A percentile compares a stretch with the other conserved stretches of the same genome.
phyloP scores from a whole-genome alignment of 2,888 invertebrate genomes.

The Nowickia ferox region DNA sequence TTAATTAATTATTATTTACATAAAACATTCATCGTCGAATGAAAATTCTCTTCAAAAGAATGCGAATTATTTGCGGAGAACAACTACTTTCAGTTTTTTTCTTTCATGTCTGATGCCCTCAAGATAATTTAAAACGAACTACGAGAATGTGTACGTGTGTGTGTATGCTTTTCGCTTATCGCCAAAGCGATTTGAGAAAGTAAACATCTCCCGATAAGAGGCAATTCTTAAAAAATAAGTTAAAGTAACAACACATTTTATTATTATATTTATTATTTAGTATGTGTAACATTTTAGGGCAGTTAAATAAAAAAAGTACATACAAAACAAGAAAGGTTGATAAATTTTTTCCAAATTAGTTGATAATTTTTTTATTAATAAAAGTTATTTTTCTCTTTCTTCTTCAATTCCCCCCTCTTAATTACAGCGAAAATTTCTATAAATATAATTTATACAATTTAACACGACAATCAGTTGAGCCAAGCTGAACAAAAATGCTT shows the following conservation, averaged over 20 bases:
- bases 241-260: not conserved
- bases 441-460: no score
- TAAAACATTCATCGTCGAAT: constrained; percentile 20
- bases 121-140: constrained; percentile 35
- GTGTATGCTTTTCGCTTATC: constrained; percentile 40
- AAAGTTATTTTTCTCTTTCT: no score
- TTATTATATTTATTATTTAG: constrained; percentile 1
- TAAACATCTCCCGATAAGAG: constrained; percentile 40
- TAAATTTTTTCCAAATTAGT: constrained; percentile 20
- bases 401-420: not conserved
- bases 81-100: constrained; percentile 6
- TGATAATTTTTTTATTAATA: not conserved
- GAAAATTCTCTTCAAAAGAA: not conserved
- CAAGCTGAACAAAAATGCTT: no score
- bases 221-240: not conserved
- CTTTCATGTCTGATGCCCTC: constrained; percentile 34
- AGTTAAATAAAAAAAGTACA: constrained; percentile 24
- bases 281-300: constrained; percentile 14
- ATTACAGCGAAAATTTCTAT: not conserved
- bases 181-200: constrained; percentile 37
- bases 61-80: not conserved
- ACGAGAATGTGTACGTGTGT: not conserved
- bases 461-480: no score
- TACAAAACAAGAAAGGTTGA: constrained; percentile 28
- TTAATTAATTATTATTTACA: constrained; percentile 28